Percentiles rank a stretch among this genome's conserved stretches.
phyloP scores from a whole-genome alignment of 1,140 invertebrate genomes.

The Heliothis subflexa region DNA sequence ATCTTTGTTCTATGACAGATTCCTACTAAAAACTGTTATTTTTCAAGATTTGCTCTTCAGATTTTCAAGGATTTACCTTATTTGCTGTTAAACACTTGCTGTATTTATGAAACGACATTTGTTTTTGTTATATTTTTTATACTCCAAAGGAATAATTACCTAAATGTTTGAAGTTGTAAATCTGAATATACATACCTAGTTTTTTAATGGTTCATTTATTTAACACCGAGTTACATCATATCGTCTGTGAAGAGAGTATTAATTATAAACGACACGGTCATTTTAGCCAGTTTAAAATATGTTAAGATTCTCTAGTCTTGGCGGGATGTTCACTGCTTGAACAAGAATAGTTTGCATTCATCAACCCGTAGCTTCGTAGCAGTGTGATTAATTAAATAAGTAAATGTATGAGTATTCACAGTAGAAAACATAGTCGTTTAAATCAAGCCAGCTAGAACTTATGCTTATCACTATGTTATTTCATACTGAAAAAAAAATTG shows the following conservation, averaged over 20 bases:
- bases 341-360: neutral
- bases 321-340: neutral
- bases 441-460: no score
- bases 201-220: no score
- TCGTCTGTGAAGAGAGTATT: no score
- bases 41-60: constrained; percentile 15
- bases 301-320: neutral
- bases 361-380: neutral
- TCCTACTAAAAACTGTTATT: constrained; percentile 10
- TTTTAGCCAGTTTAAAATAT: neutral
- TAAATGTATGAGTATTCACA: no score
- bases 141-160: no score
- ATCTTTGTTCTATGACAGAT: constrained; percentile 28
- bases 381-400: neutral
- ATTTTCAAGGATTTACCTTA: neutral
- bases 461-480: neutral
- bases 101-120: no score
- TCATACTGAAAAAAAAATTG: neutral
- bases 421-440: no score
- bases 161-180: no score
- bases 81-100: neutral
- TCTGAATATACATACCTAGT: no score
- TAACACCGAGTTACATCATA: no score
- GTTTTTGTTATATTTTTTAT: no score
- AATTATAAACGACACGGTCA: no score